These are phyloP conservation scores for Leptinotarsa lineolata DNA, from an alignment of 1,140 invertebrate species.

Conservation along the genomic window DNA sequence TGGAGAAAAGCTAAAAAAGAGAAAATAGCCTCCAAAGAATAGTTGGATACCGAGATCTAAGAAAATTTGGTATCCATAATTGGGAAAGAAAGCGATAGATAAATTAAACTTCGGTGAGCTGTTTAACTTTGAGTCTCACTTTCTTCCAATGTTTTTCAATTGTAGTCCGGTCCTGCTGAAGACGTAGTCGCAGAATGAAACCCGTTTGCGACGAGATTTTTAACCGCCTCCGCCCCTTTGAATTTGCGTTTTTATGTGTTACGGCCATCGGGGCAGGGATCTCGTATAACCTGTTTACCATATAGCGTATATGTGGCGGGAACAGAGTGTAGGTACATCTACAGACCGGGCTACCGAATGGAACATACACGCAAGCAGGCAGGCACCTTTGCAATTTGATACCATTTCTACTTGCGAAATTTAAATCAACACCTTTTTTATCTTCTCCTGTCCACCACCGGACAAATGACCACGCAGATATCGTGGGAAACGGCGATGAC, in stretches of 20 bases:
- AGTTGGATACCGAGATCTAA: too few species aligned
- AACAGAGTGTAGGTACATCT: conserved; percentile 30
- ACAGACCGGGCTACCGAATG: conserved; percentile 29
- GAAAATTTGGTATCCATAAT: too few species aligned
- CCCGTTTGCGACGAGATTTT: conserved; percentile 37
- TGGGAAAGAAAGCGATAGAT: too few species aligned
- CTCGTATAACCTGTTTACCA: conserved; percentile 52
- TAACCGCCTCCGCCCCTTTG: conserved; percentile 54
- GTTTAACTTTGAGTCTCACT: too few species aligned
- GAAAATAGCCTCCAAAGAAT: too few species aligned
- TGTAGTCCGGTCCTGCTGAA: background rate
- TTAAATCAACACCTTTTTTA: conserved; percentile 46
- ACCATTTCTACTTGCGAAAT: conserved; percentile 45
- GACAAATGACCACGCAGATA: conserved; percentile 11
- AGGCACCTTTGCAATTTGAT: conserved; percentile 43
- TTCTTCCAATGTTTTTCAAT: too few species aligned
- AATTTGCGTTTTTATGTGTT: conserved; percentile 47
- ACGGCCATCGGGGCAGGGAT: conserved; percentile 39
- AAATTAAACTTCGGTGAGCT: too few species aligned
- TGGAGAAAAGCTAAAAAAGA: too few species aligned
- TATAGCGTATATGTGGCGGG: conserved; percentile 32
- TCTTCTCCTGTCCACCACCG: conserved; percentile 21
- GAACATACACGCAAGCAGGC: background rate
- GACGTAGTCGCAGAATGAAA: conserved; percentile 12
- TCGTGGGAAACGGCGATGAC: conserved; percentile 6